A percentile compares a stretch with the other conserved stretches of the same genome.
These are phyloP conservation scores for Neodon shergylaensis DNA, from an alignment of 2,113 vertebrate species.

Conservation along the genomic window DNA sequence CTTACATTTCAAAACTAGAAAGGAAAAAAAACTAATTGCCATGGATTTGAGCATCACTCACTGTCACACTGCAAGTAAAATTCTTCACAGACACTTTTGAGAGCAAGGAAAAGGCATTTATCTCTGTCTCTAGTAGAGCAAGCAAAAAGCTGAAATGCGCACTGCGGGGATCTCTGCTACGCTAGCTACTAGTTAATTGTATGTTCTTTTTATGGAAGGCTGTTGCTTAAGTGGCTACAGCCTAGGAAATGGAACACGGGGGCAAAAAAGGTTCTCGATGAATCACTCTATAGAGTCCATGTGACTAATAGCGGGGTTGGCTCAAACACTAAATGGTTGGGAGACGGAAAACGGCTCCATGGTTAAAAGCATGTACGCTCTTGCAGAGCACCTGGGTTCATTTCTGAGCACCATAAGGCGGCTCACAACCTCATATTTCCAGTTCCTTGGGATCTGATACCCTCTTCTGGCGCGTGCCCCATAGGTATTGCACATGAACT, in stretches of 20 bases:
- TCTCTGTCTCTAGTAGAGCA: background rate
- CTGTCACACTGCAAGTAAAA: background rate
- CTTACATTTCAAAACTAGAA: background rate
- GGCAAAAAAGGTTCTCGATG: constrained; percentile 31
- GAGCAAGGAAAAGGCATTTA: background rate
- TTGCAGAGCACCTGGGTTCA: background rate
- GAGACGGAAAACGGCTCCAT: background rate
- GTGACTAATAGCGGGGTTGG: background rate
- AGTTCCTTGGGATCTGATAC: background rate
- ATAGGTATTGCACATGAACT: too few relatives aligned
- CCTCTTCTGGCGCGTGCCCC: background rate
- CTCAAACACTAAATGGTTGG: constrained; percentile 17
- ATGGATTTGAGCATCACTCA: background rate
- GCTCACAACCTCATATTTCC: background rate
- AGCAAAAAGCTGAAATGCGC: background rate
- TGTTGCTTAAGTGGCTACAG: constrained; percentile 44
- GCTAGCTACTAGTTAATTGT: background rate
- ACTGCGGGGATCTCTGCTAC: background rate
- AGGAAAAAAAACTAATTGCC: background rate
- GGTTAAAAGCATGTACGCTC: background rate
- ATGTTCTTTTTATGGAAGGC: constrained; percentile 46
- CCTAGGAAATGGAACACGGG: constrained; percentile 43
- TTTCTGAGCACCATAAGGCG: background rate
- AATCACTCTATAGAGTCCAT: constrained; percentile 29
- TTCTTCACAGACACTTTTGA: background rate